Base-by-base conservation (phyloP, 2,888 invertebrate genomes). In the Achlya flavicornis region DNA sequence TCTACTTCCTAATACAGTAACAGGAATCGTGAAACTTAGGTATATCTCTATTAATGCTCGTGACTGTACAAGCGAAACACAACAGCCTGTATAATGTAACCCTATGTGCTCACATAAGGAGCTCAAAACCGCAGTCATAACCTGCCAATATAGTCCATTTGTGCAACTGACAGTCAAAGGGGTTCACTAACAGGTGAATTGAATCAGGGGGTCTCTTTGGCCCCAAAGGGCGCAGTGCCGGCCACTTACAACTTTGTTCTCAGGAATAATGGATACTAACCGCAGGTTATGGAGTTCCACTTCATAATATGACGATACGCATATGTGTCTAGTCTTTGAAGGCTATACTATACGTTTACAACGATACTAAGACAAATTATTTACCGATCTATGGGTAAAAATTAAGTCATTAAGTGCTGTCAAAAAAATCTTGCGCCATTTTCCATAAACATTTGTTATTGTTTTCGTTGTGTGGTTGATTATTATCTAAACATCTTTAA, bases 241-340 rank as follows among this genome's bases (percentile, higher is more conserved):
- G 74, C 76, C 89, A 87, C 90, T 89, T 83, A 82, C 80, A 89
- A 90, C 88, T 91, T 87, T 81, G 85, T 83, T 78, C 85, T 82
- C 80, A 68, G 53, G 83, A 88, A 90, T 91, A 91, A 91, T 91
- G 91, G 90, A 89, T 80, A 78, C 72, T 74, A 79, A 87, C 88
- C 88, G 78, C 88, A 85, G 72, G 78, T 75, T 82, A 81, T 75
- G 80, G 84, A 87, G 78, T 87, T 85, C 70, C 70, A 74, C 75
- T 78, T 72, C 66, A 69, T 74, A 78, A 77, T 71, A 72, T 73
- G 68, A 70, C 64, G 0, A 6, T 35, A 26, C 26, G 26, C 26
- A 26, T 26, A 26, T 26, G 26, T 26, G 26, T 26, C 26, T 26
- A 26, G 26, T 26, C 26, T 26, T 26, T 26, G 26, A 26, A 26